Conservation (phyloP, 2,888 invertebrate genomes). For the Didymodactylos carnosus region DNA sequence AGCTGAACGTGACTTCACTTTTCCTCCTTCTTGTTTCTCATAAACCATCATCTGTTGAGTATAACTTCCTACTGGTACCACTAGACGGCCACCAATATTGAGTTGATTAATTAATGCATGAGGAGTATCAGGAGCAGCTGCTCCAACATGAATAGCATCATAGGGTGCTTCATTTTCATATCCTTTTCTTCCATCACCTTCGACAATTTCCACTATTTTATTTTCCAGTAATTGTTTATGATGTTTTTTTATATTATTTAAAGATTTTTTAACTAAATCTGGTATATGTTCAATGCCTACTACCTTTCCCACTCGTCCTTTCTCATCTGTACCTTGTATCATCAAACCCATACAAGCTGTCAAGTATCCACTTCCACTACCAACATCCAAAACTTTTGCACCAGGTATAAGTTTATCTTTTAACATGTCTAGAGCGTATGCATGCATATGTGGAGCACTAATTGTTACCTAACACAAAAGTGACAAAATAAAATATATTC, state of each 20-base stretch:
- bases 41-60: neutral
- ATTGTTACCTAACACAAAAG: too few species aligned
- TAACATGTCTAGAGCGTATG: slow-evolving; percentile 33
- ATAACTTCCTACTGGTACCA: slow-evolving; percentile 56
- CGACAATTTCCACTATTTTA: neutral
- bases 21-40: slow-evolving; percentile 63
- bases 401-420: slow-evolving; percentile 25
- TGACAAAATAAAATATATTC: too few species aligned
- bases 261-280: slow-evolving; percentile 42
- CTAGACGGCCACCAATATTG: slow-evolving; percentile 75
- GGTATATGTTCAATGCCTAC: slow-evolving; percentile 36
- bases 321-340: too few species aligned
- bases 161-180: slow-evolving; percentile 27
- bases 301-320: slow-evolving; percentile 25
- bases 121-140: slow-evolving; percentile 34
- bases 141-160: slow-evolving; percentile 36
- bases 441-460: slow-evolving; percentile 21
- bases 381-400: slow-evolving; percentile 39
- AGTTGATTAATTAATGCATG: slow-evolving; percentile 53
- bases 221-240: neutral
- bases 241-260: slow-evolving; percentile 46
- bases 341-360: slow-evolving; percentile 34
- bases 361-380: slow-evolving; percentile 35
- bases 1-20: slow-evolving; percentile 49
- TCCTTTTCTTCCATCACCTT: slow-evolving; percentile 32